phyloP scores from a whole-genome alignment of 2,113 vertebrate species.

The Gymnogyps californianus region DNA sequence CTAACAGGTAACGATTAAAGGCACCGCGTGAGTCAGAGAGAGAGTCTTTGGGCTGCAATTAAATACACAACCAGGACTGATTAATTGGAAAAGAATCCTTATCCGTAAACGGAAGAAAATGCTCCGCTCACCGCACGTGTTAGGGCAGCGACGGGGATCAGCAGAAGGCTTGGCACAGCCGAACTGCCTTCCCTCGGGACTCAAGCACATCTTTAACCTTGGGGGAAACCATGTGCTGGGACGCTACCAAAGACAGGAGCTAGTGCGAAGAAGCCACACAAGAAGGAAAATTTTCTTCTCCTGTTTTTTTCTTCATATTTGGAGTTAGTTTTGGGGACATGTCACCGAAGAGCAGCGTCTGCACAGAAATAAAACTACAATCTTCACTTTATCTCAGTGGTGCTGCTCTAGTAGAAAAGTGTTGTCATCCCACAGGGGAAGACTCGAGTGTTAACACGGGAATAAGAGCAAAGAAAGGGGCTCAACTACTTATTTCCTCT shows the following conservation, averaged over 20 bases:
- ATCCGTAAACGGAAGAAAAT: not conserved
- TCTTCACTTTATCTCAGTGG: not conserved
- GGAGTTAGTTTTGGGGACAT: not conserved
- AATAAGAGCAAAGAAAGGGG: not conserved
- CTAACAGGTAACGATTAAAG: not conserved
- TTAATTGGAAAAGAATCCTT: slow-evolving; percentile 28
- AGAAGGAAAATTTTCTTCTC: not conserved
- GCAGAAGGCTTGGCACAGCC: not conserved
- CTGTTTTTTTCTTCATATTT: not conserved
- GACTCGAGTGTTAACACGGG: not conserved
- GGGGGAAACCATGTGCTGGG: not conserved
- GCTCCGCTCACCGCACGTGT: not conserved
- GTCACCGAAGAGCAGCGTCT: accelerated
- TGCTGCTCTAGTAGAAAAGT: not conserved
- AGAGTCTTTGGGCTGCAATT: not conserved
- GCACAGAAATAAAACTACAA: not conserved
- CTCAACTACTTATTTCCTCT: not conserved
- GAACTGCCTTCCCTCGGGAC: not conserved
- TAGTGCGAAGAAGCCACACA: not conserved
- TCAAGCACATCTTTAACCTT: not conserved
- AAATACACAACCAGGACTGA: not conserved
- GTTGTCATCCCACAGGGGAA: not conserved
- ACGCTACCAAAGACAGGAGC: not conserved
- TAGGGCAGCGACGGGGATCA: not conserved
- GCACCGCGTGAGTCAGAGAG: not conserved